Percentiles rank a stretch among this genome's conserved stretches.
Evolutionary conservation across 2,888 invertebrate genomes (phyloP).

Genomic region (Tryphoninae sp.): DNA sequence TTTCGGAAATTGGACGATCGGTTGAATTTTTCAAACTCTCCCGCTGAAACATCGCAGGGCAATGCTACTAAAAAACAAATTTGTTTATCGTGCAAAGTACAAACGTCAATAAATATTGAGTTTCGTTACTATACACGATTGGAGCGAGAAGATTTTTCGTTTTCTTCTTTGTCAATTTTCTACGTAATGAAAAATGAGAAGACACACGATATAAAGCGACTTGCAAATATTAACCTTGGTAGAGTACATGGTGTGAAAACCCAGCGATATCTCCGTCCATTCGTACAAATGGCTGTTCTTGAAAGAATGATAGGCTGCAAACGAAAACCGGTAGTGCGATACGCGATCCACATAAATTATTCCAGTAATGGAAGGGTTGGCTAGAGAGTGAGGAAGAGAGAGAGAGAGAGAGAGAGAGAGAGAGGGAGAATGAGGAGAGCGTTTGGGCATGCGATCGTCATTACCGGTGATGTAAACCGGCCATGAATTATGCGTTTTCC

Average conservation of each 20-base stretch:
- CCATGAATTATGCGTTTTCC: conserved; percentile 12
- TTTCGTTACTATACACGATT: background rate
- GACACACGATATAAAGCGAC: background rate
- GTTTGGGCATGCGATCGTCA: background rate
- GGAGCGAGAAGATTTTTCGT: background rate
- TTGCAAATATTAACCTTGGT: background rate
- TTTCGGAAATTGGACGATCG: background rate
- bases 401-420: background rate
- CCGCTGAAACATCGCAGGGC: background rate
- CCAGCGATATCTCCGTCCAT: background rate
- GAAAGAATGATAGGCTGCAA: background rate
- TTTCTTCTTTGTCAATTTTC: background rate
- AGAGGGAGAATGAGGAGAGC: background rate
- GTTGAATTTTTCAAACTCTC: background rate
- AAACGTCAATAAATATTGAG: background rate
- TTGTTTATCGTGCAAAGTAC: background rate
- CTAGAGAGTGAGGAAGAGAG: background rate
- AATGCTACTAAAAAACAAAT: background rate
- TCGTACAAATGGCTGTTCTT: background rate
- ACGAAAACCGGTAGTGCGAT: background rate
- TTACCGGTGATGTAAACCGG: conserved; percentile 20
- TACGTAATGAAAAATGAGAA: background rate
- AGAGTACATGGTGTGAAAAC: background rate
- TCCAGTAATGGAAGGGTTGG: background rate
- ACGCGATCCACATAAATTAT: background rate